phyloP scores from a whole-genome alignment of 2,888 invertebrate species.

The Eupithecia abbreviata region DNA sequence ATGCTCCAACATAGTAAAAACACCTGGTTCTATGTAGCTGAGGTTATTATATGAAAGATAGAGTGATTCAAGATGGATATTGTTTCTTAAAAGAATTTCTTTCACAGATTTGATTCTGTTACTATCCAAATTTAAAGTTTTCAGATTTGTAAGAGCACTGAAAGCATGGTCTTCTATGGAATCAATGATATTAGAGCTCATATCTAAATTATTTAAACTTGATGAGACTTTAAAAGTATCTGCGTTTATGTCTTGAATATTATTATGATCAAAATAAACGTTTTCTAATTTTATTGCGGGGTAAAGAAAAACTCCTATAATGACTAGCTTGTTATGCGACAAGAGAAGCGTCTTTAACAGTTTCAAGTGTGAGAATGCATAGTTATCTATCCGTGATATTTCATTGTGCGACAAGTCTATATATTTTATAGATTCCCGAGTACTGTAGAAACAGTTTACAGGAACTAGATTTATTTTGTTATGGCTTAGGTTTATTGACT shows the following conservation, averaged over 20 bases:
- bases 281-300: constrained; percentile 10
- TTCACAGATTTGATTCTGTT: constrained; percentile 16
- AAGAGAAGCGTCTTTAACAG: constrained; percentile 5
- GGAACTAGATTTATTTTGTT: constrained; percentile 17
- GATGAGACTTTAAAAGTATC: constrained; percentile 14
- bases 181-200: constrained; percentile 21
- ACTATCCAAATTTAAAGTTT: constrained; percentile 16
- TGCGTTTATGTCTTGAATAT: constrained; percentile 12
- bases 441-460: constrained; percentile 19
- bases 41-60: constrained; percentile 22
- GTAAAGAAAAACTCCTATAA: constrained; percentile 9
- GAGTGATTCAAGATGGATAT: constrained; percentile 2
- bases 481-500: constrained; percentile 15
- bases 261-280: constrained; percentile 21
- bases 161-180: constrained; percentile 20
- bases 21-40: constrained; percentile 21
- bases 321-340: constrained; percentile 23
- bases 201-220: constrained; percentile 11
- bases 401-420: constrained; percentile 27
- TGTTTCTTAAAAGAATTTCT: constrained; percentile 19
- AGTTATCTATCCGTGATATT: constrained; percentile 18
- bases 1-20: constrained; percentile 14
- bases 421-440: constrained; percentile 21
- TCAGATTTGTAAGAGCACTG: constrained; percentile 14
- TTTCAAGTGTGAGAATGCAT: constrained; percentile 23